A percentile compares a stretch with the other conserved stretches of the same genome.
These are phyloP conservation scores for Coranthus polyacanthus DNA, from an alignment of 2,797 vertebrate species.

Conservation along the genomic window DNA sequence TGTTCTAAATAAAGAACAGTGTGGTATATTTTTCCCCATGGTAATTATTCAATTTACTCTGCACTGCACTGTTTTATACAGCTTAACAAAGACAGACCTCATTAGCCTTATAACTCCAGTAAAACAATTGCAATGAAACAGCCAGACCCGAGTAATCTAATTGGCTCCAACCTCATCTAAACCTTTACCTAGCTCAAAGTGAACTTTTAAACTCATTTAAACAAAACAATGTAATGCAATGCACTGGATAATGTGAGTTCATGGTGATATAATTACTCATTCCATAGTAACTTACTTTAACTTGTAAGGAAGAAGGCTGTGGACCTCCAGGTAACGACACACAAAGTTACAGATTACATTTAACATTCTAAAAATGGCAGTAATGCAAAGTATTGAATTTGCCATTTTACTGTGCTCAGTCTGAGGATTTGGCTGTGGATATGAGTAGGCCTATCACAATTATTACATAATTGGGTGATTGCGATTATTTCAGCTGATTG, in stretches of 20 bases:
- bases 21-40: constrained; percentile 1
- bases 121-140: constrained; percentile 16
- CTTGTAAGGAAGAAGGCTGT: too few relatives aligned
- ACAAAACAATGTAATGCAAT: background rate
- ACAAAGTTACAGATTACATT: too few relatives aligned
- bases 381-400: too few relatives aligned
- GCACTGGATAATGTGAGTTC: background rate
- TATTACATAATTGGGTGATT: too few relatives aligned
- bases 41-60: constrained; percentile 27
- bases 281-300: background rate
- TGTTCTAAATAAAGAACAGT: constrained; percentile 37
- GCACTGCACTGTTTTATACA: constrained; percentile 10
- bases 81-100: constrained; percentile 2
- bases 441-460: too few relatives aligned
- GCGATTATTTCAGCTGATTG: too few relatives aligned
- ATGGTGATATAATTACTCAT: background rate
- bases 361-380: too few relatives aligned
- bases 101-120: constrained; percentile 14
- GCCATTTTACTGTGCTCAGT: too few relatives aligned
- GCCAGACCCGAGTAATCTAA: background rate
- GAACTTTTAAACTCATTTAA: background rate
- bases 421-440: too few relatives aligned
- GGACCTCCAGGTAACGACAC: too few relatives aligned
- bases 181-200: background rate
- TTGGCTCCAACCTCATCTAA: background rate